Base-by-base conservation (phyloP, 2,113 vertebrate species). In the Zapornia atra region DNA sequence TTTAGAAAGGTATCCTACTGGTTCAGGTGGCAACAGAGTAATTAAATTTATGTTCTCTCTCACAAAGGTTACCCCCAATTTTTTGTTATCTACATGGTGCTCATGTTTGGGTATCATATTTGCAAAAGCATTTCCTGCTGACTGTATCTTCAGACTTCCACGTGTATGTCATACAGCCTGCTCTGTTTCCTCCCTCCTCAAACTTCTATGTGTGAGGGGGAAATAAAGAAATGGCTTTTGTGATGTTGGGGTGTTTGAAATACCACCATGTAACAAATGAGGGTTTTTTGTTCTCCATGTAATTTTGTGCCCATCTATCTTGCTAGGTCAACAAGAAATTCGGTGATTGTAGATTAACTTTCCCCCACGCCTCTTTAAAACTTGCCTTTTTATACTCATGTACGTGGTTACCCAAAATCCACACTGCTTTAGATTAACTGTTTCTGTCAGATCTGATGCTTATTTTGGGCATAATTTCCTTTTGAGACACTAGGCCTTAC, bases 91-190 rank as follows among this genome's bases (percentile, higher is more conserved):
- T 38, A 1, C 36, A 31, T 26, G 57, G 40, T 50, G 21, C 82
- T 86, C 78, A 50, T 1, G 1, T 92, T 94, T 73, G 66, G 79
- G 50, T 86, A 21, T 86, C 51, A 4, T 59, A 54, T 72, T 87
- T 85, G 56, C 46, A 66, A 50, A 82, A 88, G 71, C 82, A 56
- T 93, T 97, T 94, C 71, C 94, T 90, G 56, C 86, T 78, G 82
- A 83, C 93, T 88, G 79, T 44, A 51, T 82, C 68, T 73, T 86
- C 76, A 75, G 79, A 10, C 76, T 88, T 83, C 54, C 85, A 77
- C 81, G 69, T 78, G 33, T 53, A 9, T 92, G 82, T 90, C 86
- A 57, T 50, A 10, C 33, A 90, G 57, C 70, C 40, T 79, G 38
- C 61, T 61, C 36, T 0, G 0, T 70, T 93, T 94, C 87, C 66